phyloP scores from a whole-genome alignment of 2,113 vertebrate genomes.

The Grantiella picta region DNA sequence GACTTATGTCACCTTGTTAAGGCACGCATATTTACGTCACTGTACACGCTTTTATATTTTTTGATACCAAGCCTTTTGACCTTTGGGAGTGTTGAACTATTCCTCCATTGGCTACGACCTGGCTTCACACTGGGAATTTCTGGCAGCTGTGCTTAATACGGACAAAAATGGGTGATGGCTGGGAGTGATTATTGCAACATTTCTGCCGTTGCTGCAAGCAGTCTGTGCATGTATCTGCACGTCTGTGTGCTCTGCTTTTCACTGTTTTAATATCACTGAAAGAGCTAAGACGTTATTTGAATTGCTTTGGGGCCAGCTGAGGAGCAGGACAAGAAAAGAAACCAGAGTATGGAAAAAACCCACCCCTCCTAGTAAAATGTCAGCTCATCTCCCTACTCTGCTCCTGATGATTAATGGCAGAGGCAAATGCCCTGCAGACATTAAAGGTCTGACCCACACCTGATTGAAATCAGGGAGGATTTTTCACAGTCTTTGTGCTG shows the following conservation, averaged over 20 bases:
- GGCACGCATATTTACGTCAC: constrained; percentile 48
- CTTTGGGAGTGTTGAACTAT: constrained; percentile 43
- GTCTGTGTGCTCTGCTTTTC: neutral
- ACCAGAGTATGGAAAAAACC: neutral
- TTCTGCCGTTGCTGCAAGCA: neutral
- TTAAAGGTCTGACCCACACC: neutral
- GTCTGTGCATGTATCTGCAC: constrained; percentile 7
- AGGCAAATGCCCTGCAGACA: neutral
- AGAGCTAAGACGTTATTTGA: neutral
- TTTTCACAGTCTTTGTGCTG: neutral
- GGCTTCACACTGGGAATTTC: neutral
- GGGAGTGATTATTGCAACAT: constrained; percentile 20
- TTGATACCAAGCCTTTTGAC: constrained; percentile 58
- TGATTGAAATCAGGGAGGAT: neutral
- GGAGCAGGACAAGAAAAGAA: neutral
- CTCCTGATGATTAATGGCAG: neutral
- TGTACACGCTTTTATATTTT: constrained; percentile 43
- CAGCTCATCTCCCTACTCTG: neutral
- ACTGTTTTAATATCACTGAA: neutral
- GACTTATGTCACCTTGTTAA: constrained; percentile 53
- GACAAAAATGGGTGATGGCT: constrained; percentile 2
- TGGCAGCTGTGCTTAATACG: neutral
- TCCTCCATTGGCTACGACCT: constrained; percentile 23
- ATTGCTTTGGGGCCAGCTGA: neutral
- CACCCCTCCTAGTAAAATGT: neutral